Evolutionary conservation across 2,888 invertebrate species (phyloP).

Genomic region (Adineta ricciae): DNA sequence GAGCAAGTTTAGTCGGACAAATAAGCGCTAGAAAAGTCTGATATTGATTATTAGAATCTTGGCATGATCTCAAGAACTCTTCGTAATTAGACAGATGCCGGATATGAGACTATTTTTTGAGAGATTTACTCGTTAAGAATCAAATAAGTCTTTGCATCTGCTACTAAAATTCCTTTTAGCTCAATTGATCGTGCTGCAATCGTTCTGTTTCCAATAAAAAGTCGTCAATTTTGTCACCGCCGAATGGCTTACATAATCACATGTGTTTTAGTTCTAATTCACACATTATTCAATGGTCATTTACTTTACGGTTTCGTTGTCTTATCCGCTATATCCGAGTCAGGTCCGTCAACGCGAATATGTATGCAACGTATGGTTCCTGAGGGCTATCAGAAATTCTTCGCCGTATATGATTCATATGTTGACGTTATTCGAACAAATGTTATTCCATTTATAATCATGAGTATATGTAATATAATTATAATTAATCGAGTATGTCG

Average conservation of each 20-base stretch:
- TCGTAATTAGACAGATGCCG: too few relatives aligned
- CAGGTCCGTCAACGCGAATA: neutral
- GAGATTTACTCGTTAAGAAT: too few relatives aligned
- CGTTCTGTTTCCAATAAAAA: neutral
- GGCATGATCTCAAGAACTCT: too few relatives aligned
- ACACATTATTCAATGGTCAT: slow-evolving; percentile 16
- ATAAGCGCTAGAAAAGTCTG: too few relatives aligned
- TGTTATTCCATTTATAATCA: slow-evolving; percentile 3
- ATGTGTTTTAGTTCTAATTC: neutral
- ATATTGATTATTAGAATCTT: too few relatives aligned
- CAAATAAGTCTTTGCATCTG: too few relatives aligned
- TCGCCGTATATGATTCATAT: neutral
- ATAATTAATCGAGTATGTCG: slow-evolving; percentile 1
- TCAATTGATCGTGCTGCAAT: neutral
- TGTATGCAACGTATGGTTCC: neutral
- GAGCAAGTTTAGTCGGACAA: too few relatives aligned
- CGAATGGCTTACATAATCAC: neutral
- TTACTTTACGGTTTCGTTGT: slow-evolving; percentile 8
- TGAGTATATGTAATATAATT: slow-evolving; percentile 5
- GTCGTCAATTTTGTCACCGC: neutral
- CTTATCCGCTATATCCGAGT: neutral
- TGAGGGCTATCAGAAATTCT: neutral
- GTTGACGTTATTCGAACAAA: slow-evolving; percentile 7
- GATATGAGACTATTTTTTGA: too few relatives aligned
- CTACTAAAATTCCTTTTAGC: neutral